Percentiles rank a stretch among this genome's conserved stretches.
These are phyloP conservation scores for Charanyca ferruginea DNA, from an alignment of 2,888 invertebrate species.

Conservation along the genomic window DNA sequence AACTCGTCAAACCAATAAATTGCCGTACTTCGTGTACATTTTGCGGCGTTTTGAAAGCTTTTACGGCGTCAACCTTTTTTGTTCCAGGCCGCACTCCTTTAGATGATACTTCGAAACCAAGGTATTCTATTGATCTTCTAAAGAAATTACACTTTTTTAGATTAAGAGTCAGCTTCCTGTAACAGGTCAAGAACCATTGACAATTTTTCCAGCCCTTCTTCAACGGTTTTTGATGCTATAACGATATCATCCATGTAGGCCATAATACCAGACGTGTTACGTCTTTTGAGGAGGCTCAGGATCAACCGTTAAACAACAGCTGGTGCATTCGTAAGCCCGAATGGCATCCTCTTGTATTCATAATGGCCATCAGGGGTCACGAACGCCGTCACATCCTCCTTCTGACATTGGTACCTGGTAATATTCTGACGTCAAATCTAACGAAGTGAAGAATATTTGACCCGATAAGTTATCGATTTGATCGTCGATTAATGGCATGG, in stretches of 20 bases:
- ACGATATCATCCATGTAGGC: too few species aligned
- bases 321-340: not conserved
- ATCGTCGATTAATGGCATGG: too few species aligned
- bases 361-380: too few species aligned
- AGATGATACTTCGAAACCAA: constrained; percentile 21
- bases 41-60: not conserved
- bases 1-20: constrained; percentile 19
- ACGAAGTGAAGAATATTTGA: too few species aligned
- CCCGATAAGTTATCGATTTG: too few species aligned
- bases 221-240: not conserved
- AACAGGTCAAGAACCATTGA: not conserved
- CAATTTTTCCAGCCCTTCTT: constrained; percentile 9
- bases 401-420: too few species aligned
- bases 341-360: too few species aligned
- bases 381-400: too few species aligned
- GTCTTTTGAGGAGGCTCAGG: too few species aligned
- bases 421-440: too few species aligned
- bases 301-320: too few species aligned
- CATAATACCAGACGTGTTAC: too few species aligned
- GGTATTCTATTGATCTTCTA: constrained; percentile 1
- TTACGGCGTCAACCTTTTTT: constrained; percentile 1
- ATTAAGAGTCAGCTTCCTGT: constrained; percentile 14
- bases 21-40: constrained; percentile 10
- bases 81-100: constrained; percentile 27
- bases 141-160: constrained; percentile 24